Conservation (phyloP, 1,140 invertebrate genomes). For the Fopius arisanus region DNA sequence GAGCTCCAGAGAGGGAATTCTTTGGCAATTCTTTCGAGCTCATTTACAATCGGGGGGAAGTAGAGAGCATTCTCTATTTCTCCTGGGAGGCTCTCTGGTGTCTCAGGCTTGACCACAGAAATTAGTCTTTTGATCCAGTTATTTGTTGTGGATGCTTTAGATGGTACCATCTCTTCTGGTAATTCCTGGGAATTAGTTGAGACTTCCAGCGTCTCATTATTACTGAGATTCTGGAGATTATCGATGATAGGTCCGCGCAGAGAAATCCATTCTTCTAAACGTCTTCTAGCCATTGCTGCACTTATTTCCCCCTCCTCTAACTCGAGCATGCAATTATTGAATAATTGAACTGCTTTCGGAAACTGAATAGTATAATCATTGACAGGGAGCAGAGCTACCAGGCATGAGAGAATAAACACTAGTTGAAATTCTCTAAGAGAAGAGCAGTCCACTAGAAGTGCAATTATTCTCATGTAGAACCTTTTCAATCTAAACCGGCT, state of each 20-base stretch:
- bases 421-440: background rate
- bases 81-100: background rate
- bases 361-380: too few species aligned
- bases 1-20: too few species aligned
- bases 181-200: background rate
- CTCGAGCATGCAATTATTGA: background rate
- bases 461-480: slow-evolving; percentile 1
- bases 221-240: background rate
- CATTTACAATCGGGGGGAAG: too few species aligned
- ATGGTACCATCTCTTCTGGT: background rate
- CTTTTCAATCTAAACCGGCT: background rate
- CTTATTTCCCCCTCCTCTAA: background rate
- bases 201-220: background rate
- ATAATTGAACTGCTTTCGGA: background rate
- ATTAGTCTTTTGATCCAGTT: background rate
- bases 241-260: background rate
- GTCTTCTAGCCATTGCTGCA: background rate
- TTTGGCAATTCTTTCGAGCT: too few species aligned
- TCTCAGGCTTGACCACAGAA: background rate
- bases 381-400: too few species aligned
- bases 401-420: too few species aligned
- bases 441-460: slow-evolving; percentile 4
- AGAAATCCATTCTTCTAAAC: background rate
- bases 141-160: background rate
- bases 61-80: too few species aligned